Percentiles rank a stretch among this genome's conserved stretches.
Evolutionary conservation across 1,140 invertebrate genomes (phyloP).

Genomic region (Trichoplusia ni): DNA sequence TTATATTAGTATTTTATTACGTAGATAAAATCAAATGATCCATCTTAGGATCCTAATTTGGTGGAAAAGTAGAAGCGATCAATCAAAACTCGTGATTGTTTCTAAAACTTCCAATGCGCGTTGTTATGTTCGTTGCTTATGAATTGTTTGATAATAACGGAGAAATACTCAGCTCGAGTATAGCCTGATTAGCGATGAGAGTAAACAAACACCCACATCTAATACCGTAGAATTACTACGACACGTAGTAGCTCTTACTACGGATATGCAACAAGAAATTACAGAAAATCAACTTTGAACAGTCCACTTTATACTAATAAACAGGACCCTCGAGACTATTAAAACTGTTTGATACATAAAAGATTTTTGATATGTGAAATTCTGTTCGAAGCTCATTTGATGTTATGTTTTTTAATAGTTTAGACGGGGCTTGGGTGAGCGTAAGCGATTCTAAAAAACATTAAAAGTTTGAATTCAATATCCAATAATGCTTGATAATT

Average conservation of each 20-base stretch:
- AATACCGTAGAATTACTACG: slow-evolving; percentile 30
- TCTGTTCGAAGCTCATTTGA: too few species aligned
- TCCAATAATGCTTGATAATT: too few species aligned
- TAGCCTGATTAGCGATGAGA: slow-evolving; percentile 13
- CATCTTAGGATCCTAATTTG: slow-evolving; percentile 11
- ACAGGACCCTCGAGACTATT: too few species aligned
- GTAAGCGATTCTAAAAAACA: too few species aligned
- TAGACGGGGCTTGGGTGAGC: too few species aligned
- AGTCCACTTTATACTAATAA: too few species aligned
- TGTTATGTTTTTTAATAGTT: too few species aligned
- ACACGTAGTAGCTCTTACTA: slow-evolving; percentile 36
- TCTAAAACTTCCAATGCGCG: slow-evolving; percentile 4
- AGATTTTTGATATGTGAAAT: too few species aligned
- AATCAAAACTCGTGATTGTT: slow-evolving; percentile 22
- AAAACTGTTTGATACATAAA: too few species aligned
- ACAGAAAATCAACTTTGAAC: background rate
- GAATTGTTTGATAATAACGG: too few species aligned
- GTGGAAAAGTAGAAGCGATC: background rate
- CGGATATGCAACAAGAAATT: background rate
- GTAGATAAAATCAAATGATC: slow-evolving; percentile 16
- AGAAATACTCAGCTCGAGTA: too few species aligned
- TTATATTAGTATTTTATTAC: slow-evolving; percentile 9
- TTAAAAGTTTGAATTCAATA: too few species aligned
- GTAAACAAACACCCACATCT: slow-evolving; percentile 45
- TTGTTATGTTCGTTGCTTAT: background rate